Conservation (phyloP, 2,113 vertebrate species). For the Notarius lentiginosus region DNA sequence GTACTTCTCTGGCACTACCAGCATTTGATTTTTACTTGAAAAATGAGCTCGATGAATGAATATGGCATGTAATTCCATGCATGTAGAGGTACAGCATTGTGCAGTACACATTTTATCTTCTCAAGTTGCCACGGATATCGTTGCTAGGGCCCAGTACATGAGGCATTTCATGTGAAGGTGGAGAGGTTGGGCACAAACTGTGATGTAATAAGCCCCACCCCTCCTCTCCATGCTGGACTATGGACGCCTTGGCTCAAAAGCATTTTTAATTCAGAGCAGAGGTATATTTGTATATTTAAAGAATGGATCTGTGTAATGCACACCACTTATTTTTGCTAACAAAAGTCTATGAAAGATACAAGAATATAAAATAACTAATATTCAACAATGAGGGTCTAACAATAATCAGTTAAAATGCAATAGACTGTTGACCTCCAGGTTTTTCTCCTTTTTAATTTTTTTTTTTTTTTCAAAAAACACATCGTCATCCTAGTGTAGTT, state of each 20-base stretch:
- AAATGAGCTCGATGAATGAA: constrained; percentile 14
- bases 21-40: constrained; percentile 61
- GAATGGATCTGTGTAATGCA: constrained; percentile 69
- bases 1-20: constrained; percentile 62
- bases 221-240: constrained; percentile 41
- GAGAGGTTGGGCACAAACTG: constrained; percentile 34
- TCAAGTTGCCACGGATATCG: constrained; percentile 53
- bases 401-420: constrained; percentile 62
- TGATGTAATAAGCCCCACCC: constrained; percentile 30
- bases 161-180: constrained; percentile 22
- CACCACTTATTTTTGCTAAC: constrained; percentile 72
- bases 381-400: constrained; percentile 44
- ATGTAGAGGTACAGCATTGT: constrained; percentile 8
- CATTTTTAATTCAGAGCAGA: constrained; percentile 78
- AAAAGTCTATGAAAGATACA: constrained; percentile 53
- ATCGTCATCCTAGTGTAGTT: constrained; percentile 39
- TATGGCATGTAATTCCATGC: neutral
- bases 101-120: constrained; percentile 23
- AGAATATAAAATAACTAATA: constrained; percentile 46
- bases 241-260: constrained; percentile 63
- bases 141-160: constrained; percentile 31
- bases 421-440: constrained; percentile 50
- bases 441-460: neutral
- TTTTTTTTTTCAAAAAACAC: neutral
- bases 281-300: constrained; percentile 82